Conservation (phyloP, 1,140 invertebrate genomes). For the Spodoptera frugiperda region DNA sequence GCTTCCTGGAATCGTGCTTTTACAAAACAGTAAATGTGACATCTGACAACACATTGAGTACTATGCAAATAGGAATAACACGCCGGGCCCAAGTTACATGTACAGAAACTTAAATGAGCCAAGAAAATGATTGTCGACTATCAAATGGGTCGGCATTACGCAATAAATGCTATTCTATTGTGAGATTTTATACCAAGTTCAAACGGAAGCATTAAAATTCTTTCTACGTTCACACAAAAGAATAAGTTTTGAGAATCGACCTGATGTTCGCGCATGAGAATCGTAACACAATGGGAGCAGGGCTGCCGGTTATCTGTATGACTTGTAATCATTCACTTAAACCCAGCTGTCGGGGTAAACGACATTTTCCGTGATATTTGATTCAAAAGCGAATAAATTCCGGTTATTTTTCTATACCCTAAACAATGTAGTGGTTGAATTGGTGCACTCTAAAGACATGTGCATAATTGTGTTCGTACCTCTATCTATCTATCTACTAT, state of each 20-base stretch:
- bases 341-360: conserved; percentile 29
- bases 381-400: neutral
- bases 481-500: too few species aligned
- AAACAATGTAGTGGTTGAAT: too few species aligned
- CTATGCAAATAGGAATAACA: conserved; percentile 43
- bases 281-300: conserved; percentile 66
- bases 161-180: conserved; percentile 67
- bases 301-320: conserved; percentile 41
- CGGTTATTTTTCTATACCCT: neutral
- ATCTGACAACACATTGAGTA: conserved; percentile 28
- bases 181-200: conserved; percentile 75
- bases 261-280: conserved; percentile 76
- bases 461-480: too few species aligned
- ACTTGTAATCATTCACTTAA: conserved; percentile 41
- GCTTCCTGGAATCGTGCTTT: conserved; percentile 35
- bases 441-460: too few species aligned
- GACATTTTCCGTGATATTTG: conserved; percentile 16
- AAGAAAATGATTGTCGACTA: conserved; percentile 61
- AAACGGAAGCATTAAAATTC: conserved; percentile 84
- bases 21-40: conserved; percentile 29
- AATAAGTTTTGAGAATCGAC: conserved; percentile 80
- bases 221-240: conserved; percentile 79
- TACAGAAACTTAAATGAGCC: conserved; percentile 51
- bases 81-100: conserved; percentile 35
- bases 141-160: conserved; percentile 65